Percentiles rank a stretch among this genome's conserved stretches.
Conservation (phyloP, 2,888 invertebrate species). For the Pelosia muscerda region DNA sequence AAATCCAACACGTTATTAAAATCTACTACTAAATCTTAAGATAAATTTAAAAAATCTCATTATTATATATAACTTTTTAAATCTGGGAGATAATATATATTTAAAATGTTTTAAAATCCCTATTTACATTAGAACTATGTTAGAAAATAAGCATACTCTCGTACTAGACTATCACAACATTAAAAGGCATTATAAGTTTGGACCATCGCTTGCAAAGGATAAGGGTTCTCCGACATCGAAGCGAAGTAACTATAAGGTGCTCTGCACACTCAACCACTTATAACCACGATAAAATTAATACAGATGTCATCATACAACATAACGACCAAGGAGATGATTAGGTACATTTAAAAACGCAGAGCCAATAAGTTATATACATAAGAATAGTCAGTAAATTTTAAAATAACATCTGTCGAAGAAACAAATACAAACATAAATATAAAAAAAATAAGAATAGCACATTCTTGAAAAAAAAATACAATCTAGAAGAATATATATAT, state of each 20-base stretch:
- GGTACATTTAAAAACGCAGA: not conserved
- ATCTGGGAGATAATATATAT: constrained; percentile 45
- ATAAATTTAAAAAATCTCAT: constrained; percentile 25
- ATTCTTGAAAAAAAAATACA: too few relatives aligned
- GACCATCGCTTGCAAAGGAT: constrained; percentile 82
- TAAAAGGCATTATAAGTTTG: constrained; percentile 83
- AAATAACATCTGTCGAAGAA: not conserved
- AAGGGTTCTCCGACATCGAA: constrained; percentile 42
- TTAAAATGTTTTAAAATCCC: constrained; percentile 43
- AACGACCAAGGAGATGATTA: not conserved
- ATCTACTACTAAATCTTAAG: constrained; percentile 26
- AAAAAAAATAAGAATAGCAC: too few relatives aligned
- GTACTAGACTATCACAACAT: constrained; percentile 81
- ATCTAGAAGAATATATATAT: too few relatives aligned
- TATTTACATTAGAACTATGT: constrained; percentile 42
- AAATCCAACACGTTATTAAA: constrained; percentile 21
- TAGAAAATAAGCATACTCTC: constrained; percentile 62
- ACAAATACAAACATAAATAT: too few relatives aligned
- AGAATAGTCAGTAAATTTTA: not conserved
- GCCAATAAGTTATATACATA: not conserved
- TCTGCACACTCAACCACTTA: not conserved
- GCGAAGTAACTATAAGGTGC: constrained; percentile 1
- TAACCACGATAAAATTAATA: not conserved
- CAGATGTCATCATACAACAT: not conserved
- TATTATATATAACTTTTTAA: constrained; percentile 24